Evolutionary conservation across 2,113 vertebrate species (phyloP).

Genomic region (Psilopogon haemacephalus): DNA sequence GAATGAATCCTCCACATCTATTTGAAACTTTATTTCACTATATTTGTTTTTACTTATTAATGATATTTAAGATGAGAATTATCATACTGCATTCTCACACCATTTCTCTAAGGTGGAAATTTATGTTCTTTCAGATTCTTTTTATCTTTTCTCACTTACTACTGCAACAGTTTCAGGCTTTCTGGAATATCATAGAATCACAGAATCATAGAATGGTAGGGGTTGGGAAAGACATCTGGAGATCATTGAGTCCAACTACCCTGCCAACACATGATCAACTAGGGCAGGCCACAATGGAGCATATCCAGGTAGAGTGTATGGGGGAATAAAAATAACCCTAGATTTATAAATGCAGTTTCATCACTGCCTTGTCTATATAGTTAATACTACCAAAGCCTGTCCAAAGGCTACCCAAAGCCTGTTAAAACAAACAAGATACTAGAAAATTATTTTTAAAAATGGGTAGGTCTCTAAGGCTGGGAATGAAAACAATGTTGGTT

Average conservation of each 20-base stretch:
- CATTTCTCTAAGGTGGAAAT: not conserved
- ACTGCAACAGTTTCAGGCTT: not conserved
- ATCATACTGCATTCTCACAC: not conserved
- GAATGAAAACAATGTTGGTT: not conserved
- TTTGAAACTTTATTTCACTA: not conserved
- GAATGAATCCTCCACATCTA: not conserved
- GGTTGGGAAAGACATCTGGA: too few species aligned
- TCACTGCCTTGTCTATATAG: too few species aligned
- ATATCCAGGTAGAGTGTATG: too few species aligned
- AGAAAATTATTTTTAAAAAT: not conserved
- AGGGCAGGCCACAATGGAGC: too few species aligned
- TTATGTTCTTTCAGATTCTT: rapidly evolving
- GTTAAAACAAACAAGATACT: not conserved
- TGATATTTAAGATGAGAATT: not conserved
- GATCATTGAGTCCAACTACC: too few species aligned
- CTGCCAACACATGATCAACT: too few species aligned
- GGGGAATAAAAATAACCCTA: not conserved
- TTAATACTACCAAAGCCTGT: too few species aligned
- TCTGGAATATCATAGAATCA: too few species aligned
- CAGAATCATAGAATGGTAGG: too few species aligned
- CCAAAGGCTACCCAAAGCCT: too few species aligned
- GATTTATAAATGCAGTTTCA: too few species aligned
- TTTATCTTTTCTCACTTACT: not conserved
- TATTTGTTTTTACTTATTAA: not conserved
- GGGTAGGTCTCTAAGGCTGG: not conserved